These are phyloP conservation scores for Myiothlypis chrysogaster DNA, from an alignment of 2,797 vertebrate species.

Conservation along the genomic window DNA sequence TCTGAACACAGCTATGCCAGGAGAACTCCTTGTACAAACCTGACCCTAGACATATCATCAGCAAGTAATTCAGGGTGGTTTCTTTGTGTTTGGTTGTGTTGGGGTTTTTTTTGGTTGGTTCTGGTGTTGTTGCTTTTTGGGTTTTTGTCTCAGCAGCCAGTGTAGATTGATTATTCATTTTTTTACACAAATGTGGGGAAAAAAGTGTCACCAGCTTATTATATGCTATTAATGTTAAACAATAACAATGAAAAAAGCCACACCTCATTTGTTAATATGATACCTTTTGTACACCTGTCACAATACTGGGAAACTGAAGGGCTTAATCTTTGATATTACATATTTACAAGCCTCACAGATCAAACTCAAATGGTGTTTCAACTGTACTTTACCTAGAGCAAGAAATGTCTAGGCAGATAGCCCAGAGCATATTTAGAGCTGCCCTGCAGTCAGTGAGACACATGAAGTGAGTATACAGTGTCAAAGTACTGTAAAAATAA, in stretches of 20 bases:
- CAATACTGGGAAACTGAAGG: background rate
- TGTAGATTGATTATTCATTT: background rate
- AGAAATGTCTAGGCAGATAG: constrained; percentile 71
- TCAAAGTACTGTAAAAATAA: constrained; percentile 70
- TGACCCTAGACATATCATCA: background rate
- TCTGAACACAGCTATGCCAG: background rate
- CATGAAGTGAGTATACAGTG: constrained; percentile 61
- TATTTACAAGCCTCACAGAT: constrained; percentile 65
- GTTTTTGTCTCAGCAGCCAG: background rate
- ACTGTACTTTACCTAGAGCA: constrained; percentile 76
- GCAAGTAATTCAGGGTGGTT: background rate
- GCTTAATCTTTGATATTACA: constrained; percentile 70
- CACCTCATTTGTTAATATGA: constrained; percentile 2
- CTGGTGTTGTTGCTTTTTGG: background rate
- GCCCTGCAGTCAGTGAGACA: constrained; percentile 65
- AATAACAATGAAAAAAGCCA: background rate
- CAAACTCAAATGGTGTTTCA: constrained; percentile 69
- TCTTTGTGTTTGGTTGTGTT: background rate
- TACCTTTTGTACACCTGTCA: constrained; percentile 39
- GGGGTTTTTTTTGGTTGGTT: background rate
- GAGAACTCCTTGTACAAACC: background rate
- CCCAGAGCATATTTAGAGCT: constrained; percentile 68
- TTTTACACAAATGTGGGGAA: fast-evolving
- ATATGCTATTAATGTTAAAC: background rate
- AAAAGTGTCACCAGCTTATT: background rate